Evolutionary conservation across 2,888 invertebrate genomes (phyloP), one percentile per base, ranked within the genome.

Genomic region (Caenorhabditis virilis): DNA sequence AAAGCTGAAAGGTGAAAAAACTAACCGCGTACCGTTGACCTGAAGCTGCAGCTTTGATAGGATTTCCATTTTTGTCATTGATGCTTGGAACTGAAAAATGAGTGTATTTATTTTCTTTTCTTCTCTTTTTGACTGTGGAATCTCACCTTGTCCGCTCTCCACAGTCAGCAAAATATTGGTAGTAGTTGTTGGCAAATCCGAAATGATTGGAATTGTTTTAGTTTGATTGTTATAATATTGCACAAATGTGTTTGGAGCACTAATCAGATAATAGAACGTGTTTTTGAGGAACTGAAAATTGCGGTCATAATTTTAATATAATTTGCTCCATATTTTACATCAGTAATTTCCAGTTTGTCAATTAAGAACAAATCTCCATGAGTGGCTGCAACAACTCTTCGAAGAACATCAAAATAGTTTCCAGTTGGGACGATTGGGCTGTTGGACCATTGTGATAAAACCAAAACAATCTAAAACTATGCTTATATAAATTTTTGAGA

Each of bases 291-390:
- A 38, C 58, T 59, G 23, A 46, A 45, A 46, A 43, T 43, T 38
- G 5, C 18, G n/a, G 38, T 33, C 33, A 33, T 33, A 11, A 11
- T 33, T 11, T 33, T 33, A 30, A 30, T 9, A 30, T 30, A 30
- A 30, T 30, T 30, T 30, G 6, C 30, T 30, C 7, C 6, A 30
- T 11, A 23, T 35, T 36, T 6, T 6, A 57, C 59, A 9, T 42
- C 55, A 1, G 15, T 13, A 4, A 59, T 22, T 42, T 64, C 64
- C 6, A 53, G 23, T 30, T 66, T 67, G 27, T 70, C 67, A 26
- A 70, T 39, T 2, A 63, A 33, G 20, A 70, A 9, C 1, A 70
- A 20, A 52, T 70, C 70, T 52, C 70, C 70, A 20, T 66, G 57
- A 20, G 57, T 53, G 16, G 70, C 70, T 0, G 57, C 56, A 9